Percentiles rank a stretch among this genome's conserved stretches.
Evolutionary conservation across 2,113 vertebrate species (phyloP).

Genomic region (Podilymbus podiceps): DNA sequence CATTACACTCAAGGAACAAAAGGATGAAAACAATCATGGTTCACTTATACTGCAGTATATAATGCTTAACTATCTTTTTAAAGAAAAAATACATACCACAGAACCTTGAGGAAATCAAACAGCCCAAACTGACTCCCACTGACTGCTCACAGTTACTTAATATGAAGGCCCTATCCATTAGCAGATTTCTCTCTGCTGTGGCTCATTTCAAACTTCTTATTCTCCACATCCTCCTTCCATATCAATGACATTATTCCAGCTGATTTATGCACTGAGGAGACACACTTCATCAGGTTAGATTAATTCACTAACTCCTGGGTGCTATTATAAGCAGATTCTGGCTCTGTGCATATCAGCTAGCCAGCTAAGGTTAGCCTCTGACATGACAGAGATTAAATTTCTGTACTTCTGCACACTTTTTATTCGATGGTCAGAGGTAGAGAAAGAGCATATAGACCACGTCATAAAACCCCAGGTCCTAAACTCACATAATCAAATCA

Average conservation of each 20-base stretch:
- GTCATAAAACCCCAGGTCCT: not conserved
- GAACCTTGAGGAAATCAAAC: not conserved
- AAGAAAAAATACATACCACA: not conserved
- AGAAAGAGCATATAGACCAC: not conserved
- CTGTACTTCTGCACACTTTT: not conserved
- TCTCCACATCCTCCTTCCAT: constrained; percentile 1
- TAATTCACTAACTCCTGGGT: constrained; percentile 6
- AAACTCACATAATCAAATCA: not conserved
- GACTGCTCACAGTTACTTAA: not conserved
- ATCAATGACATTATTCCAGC: constrained; percentile 7
- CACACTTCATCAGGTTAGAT: constrained; percentile 27
- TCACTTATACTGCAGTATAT: not conserved
- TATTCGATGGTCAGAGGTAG: not conserved
- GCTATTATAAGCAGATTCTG: not conserved
- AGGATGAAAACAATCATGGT: not conserved
- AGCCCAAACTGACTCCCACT: not conserved
- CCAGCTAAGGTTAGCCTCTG: not conserved
- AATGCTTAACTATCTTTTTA: not conserved
- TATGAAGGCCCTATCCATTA: not conserved
- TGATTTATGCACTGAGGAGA: constrained; percentile 52
- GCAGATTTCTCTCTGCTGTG: not conserved
- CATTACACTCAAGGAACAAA: not conserved
- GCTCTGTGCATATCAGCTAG: not conserved
- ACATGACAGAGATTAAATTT: not conserved
- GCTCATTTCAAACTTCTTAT: constrained; percentile 2